Evolutionary conservation across 1,140 invertebrate species (phyloP).

Genomic region (Whitmania pigra): DNA sequence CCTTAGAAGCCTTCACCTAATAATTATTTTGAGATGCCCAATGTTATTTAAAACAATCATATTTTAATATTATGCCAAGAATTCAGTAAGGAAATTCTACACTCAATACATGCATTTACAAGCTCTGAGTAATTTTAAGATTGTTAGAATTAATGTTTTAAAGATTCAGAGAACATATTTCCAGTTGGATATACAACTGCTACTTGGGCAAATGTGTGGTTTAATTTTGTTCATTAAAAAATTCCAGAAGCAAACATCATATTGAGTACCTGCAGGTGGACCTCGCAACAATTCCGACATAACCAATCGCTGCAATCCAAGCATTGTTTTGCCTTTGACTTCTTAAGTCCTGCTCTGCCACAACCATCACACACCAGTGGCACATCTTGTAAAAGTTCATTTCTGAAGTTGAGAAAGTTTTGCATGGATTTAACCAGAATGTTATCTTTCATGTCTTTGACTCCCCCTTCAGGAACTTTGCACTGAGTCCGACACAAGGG

Average conservation of each 20-base stretch:
- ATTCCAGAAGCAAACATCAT: not conserved
- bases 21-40: too few relatives aligned
- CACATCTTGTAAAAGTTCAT: constrained; percentile 9
- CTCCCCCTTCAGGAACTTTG: constrained; percentile 20
- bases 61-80: too few relatives aligned
- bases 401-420: constrained; percentile 19
- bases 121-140: too few relatives aligned
- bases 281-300: constrained; percentile 18
- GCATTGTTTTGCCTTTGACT: constrained; percentile 15
- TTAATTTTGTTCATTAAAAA: too few relatives aligned
- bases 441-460: constrained; percentile 20
- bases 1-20: constrained; percentile 15
- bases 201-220: too few relatives aligned
- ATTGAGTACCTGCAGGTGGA: constrained; percentile 18
- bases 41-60: too few relatives aligned
- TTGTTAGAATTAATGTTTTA: too few relatives aligned
- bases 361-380: constrained; percentile 7
- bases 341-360: not conserved
- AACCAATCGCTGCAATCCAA: constrained; percentile 25
- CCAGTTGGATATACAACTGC: too few relatives aligned
- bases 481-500: constrained; percentile 23
- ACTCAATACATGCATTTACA: too few relatives aligned
- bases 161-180: too few relatives aligned
- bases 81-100: too few relatives aligned
- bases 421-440: constrained; percentile 19